Conservation (phyloP, 2,888 invertebrate species). For the Aethes cnicana region DNA sequence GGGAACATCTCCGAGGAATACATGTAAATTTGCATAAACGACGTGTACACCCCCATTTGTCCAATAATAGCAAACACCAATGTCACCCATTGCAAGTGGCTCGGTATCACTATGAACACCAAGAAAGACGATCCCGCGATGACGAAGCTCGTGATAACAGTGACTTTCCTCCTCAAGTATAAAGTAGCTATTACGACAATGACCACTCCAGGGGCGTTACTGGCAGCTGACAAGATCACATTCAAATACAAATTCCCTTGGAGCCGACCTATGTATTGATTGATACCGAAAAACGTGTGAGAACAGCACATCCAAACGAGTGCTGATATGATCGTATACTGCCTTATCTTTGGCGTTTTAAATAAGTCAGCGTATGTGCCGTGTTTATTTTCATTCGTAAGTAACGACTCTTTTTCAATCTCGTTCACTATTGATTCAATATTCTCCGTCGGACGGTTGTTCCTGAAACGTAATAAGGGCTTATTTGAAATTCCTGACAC, state of each 20-base stretch:
- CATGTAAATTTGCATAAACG: slow-evolving; percentile 86
- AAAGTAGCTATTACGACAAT: slow-evolving; percentile 57
- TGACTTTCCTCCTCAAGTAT: slow-evolving; percentile 58
- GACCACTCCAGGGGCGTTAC: slow-evolving; percentile 55
- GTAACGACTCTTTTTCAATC: slow-evolving; percentile 50
- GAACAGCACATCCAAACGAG: slow-evolving; percentile 91
- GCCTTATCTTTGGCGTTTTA: slow-evolving; percentile 85
- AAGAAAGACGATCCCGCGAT: slow-evolving; percentile 58
- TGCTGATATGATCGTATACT: slow-evolving; percentile 85
- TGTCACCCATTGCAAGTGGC: slow-evolving; percentile 58
- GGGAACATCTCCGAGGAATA: slow-evolving; percentile 91
- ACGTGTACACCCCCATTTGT: slow-evolving; percentile 87
- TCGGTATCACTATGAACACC: slow-evolving; percentile 62
- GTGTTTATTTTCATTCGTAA: slow-evolving; percentile 42
- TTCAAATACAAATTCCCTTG: slow-evolving; percentile 91
- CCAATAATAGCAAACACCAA: slow-evolving; percentile 88
- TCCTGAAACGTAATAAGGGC: slow-evolving; percentile 51
- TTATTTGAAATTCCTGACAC: not conserved
- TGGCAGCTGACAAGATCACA: slow-evolving; percentile 86
- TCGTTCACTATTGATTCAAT: slow-evolving; percentile 61
- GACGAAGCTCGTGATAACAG: slow-evolving; percentile 55
- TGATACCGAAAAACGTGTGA: slow-evolving; percentile 91
- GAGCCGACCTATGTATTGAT: slow-evolving; percentile 89
- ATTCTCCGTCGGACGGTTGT: slow-evolving; percentile 60
- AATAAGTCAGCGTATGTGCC: slow-evolving; percentile 84